A percentile compares a stretch with the other conserved stretches of the same genome.
Evolutionary conservation across 2,797 vertebrate species (phyloP).

Genomic region (Oryzias dopingdopingensis): DNA sequence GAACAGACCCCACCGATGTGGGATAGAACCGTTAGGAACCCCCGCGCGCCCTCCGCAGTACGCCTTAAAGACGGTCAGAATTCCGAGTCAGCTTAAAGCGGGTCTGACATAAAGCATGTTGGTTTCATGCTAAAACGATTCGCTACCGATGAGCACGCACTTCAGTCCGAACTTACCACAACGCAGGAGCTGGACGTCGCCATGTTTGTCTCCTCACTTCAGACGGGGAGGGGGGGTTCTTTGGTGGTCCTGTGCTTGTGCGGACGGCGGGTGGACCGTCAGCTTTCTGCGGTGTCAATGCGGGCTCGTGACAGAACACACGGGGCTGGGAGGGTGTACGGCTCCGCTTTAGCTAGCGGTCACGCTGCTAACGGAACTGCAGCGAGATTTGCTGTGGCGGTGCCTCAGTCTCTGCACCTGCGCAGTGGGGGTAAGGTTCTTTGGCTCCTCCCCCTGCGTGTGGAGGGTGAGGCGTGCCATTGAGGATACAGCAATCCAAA

Average conservation of each 20-base stretch:
- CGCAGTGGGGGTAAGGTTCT: too few species aligned
- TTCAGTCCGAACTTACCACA: slow-evolving; percentile 70
- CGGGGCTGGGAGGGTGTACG: slow-evolving; percentile 7
- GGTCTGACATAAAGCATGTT: not conserved
- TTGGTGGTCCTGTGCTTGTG: not conserved
- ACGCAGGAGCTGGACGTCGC: slow-evolving; percentile 74
- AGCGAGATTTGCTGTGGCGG: not conserved
- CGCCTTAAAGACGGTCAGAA: too few species aligned
- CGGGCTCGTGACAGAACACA: slow-evolving; percentile 16
- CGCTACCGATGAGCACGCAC: not conserved
- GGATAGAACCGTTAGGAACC: not conserved
- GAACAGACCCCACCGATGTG: not conserved
- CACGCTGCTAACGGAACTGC: too few species aligned
- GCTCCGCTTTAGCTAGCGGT: too few species aligned
- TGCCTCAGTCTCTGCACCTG: not conserved
- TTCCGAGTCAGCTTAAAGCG: too few species aligned
- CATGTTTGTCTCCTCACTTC: slow-evolving; percentile 57
- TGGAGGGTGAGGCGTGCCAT: too few species aligned
- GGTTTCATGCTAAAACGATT: not conserved
- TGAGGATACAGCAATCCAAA: too few species aligned
- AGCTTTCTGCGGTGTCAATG: not conserved
- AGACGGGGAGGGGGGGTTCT: not conserved
- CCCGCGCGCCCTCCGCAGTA: too few species aligned
- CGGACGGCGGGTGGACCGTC: not conserved
- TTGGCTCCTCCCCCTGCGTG: too few species aligned